Conservation (phyloP, 2,113 vertebrate genomes). For the Takifugu bimaculatus region DNA sequence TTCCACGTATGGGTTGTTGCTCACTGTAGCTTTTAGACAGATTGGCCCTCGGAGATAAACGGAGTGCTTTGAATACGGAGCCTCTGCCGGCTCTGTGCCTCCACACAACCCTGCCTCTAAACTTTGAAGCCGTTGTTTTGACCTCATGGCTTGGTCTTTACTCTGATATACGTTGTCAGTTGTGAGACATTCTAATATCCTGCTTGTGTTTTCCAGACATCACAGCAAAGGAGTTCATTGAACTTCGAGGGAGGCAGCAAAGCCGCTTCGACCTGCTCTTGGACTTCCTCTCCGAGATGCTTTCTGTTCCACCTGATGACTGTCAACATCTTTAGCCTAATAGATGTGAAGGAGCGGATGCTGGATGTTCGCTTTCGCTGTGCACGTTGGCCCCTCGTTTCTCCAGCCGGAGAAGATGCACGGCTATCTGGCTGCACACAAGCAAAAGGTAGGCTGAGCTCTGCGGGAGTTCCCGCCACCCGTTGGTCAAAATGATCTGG, state of each 20-base stretch:
- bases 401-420: slow-evolving; percentile 80
- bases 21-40: too few species aligned
- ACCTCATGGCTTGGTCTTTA: too few species aligned
- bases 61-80: too few species aligned
- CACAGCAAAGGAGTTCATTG: slow-evolving; percentile 80
- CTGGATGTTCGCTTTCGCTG: slow-evolving; percentile 77
- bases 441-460: slow-evolving; percentile 72
- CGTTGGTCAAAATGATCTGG: not conserved
- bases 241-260: slow-evolving; percentile 63
- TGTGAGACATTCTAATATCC: not conserved
- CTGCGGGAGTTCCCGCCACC: not conserved
- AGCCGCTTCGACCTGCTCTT: slow-evolving; percentile 73
- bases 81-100: too few species aligned
- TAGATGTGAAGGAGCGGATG: slow-evolving; percentile 67
- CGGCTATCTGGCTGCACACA: slow-evolving; percentile 77
- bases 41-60: too few species aligned
- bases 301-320: slow-evolving; percentile 67
- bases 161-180: too few species aligned
- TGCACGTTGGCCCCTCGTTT: slow-evolving; percentile 58
- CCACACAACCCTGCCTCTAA: too few species aligned
- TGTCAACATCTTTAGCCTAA: slow-evolving; percentile 76
- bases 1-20: too few species aligned
- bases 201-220: slow-evolving; percentile 66
- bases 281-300: slow-evolving; percentile 77
- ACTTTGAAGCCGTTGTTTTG: too few species aligned